phyloP scores from a whole-genome alignment of 2,113 vertebrate genomes.

The Pogona vitticeps region DNA sequence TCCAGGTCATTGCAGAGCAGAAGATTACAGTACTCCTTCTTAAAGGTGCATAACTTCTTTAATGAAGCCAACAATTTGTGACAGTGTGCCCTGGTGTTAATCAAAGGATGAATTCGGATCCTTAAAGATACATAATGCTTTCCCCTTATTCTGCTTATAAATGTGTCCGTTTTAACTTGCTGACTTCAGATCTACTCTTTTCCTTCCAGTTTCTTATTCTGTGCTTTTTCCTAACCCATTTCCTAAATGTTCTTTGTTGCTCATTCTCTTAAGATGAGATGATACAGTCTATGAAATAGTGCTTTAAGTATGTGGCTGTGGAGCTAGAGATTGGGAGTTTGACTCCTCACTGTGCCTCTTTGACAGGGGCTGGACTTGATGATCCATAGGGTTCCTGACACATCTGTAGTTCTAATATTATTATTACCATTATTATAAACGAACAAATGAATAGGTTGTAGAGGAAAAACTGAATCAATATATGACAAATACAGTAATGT shows the following conservation, averaged over 20 bases:
- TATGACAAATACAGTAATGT: background rate
- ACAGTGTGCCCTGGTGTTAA: rapidly evolving
- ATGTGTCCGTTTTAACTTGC: background rate
- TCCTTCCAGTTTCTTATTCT: background rate
- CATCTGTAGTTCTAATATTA: no score
- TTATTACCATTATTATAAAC: no score
- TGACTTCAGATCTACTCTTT: background rate
- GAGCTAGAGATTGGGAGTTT: no score
- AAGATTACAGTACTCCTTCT: background rate
- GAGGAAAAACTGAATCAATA: background rate
- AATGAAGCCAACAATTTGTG: background rate
- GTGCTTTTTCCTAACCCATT: background rate
- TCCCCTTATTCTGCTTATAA: background rate
- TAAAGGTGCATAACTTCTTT: slow-evolving; percentile 17
- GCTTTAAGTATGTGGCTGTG: no score
- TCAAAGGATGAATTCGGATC: background rate
- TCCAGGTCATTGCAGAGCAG: slow-evolving; percentile 13
- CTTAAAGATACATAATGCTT: background rate
- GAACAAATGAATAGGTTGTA: background rate
- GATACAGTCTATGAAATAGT: background rate
- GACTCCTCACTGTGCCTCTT: no score
- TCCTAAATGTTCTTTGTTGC: background rate
- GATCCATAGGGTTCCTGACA: no score
- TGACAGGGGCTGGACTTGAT: no score
- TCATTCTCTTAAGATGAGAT: background rate